phyloP scores from a whole-genome alignment of 2,888 invertebrate genomes.

The Ornithoptera priamus region DNA sequence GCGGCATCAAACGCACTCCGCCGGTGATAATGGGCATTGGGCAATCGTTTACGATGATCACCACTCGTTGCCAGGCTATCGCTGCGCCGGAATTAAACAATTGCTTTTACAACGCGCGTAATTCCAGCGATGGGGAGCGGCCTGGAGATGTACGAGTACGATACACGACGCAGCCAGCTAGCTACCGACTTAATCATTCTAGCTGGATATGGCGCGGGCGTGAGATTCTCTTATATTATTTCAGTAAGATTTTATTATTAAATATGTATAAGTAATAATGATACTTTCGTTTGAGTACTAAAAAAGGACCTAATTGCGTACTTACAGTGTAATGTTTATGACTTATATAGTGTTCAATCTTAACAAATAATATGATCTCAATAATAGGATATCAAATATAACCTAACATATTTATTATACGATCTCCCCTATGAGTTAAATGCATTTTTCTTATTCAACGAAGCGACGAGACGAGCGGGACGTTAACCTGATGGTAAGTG shows the following conservation, averaged over 20 bases:
- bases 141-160: not conserved
- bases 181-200: not conserved
- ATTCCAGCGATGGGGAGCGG: slow-evolving; percentile 1
- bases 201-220: not conserved
- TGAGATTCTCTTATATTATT: not conserved
- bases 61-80: slow-evolving; percentile 52
- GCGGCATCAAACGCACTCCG: slow-evolving; percentile 57
- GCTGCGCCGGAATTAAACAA: slow-evolving; percentile 41
- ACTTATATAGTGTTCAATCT: too few species aligned
- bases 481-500: too few species aligned
- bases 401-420: too few species aligned
- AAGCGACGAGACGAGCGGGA: too few species aligned
- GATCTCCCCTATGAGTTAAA: too few species aligned
- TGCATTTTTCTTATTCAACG: too few species aligned
- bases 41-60: slow-evolving; percentile 51
- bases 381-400: too few species aligned
- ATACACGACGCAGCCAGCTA: not conserved
- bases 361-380: too few species aligned
- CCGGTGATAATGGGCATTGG: slow-evolving; percentile 59
- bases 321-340: too few species aligned
- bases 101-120: slow-evolving; percentile 29
- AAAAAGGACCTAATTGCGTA: too few species aligned
- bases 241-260: not conserved
- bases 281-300: too few species aligned
- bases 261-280: too few species aligned